Evolutionary conservation across 2,888 invertebrate genomes (phyloP), one percentile per base, ranked within the genome.

Genomic region (Podabrus alpinus): DNA sequence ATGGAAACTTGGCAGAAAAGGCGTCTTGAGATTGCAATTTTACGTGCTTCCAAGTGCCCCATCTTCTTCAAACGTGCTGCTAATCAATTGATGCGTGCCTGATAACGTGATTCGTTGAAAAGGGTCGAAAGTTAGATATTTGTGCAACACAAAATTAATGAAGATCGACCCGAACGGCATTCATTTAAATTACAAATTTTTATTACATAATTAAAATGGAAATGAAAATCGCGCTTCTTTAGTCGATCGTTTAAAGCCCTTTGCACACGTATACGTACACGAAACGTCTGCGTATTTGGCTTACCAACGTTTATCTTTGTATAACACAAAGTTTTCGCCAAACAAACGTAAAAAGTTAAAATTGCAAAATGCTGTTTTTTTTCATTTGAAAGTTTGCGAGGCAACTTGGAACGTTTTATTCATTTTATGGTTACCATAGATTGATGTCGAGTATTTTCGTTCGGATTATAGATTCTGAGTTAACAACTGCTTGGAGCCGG

Each of bases 401-500:
- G 16, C 17, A 64, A 64, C 19, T 19, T 7, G 19, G 70, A 16
- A 15, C 25, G 29, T 70, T 70, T 61, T 25, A 29, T 25, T 62
- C 17, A 21, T 67, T 71, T 71, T 66, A 66, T 59, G 66, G 66
- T 60, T 45, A 15, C 59, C 24, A 60, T 67, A 21, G 66, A 71
- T 66, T 60, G 66, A n/a, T 68, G 24, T 66, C n/a, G 19, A 59
- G 15, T 64, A 66, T 72, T 72, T 72, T 72, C 68, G 60, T 29
- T 72, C 29, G 45, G 68, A 68, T 72, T 72, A 72, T 68, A 72
- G 72, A 72, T 72, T 72, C 68, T 67, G 16, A 72, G 68, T 72
- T 72, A 68, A 72, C 72, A 72, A 72, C 72, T 68, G 72, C 70
- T 62, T 62, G 16, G 69, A 72, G 73, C 69, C 73, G 66, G 68